phyloP scores from a whole-genome alignment of 2,888 invertebrate species.

The Tiliacea citrago region DNA sequence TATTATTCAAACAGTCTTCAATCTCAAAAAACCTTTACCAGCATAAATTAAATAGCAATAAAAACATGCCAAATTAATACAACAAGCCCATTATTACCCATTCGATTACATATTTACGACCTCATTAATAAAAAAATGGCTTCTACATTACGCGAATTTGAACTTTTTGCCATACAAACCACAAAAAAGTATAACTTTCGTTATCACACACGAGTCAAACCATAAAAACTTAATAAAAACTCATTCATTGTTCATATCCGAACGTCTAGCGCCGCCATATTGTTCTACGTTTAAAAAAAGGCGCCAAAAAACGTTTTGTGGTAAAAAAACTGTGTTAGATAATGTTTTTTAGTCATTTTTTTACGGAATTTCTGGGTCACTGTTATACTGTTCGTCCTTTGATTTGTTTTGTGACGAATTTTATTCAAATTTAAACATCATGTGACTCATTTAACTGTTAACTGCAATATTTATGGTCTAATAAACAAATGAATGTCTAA shows the following conservation, averaged over 20 bases:
- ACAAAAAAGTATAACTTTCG: constrained; percentile 75
- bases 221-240: constrained; percentile 73
- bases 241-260: constrained; percentile 73
- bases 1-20: constrained; percentile 6
- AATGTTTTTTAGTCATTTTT: constrained; percentile 69
- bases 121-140: constrained; percentile 52
- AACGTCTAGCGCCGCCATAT: constrained; percentile 76
- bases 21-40: not conserved
- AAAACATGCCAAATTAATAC: constrained; percentile 45
- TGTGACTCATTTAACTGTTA: constrained; percentile 69
- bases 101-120: constrained; percentile 60
- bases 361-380: constrained; percentile 81
- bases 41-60: constrained; percentile 13
- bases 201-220: constrained; percentile 68
- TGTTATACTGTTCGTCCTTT: constrained; percentile 81
- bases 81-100: constrained; percentile 42
- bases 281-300: constrained; percentile 78
- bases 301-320: constrained; percentile 75
- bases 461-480: constrained; percentile 64
- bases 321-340: constrained; percentile 62
- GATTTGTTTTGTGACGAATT: constrained; percentile 72
- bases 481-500: constrained; percentile 44
- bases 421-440: constrained; percentile 74
- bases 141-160: constrained; percentile 65
- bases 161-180: constrained; percentile 61